Evolutionary conservation across 2,113 vertebrate genomes (phyloP), one percentile per base, ranked within the genome.

Genomic region (Python bivittatus): DNA sequence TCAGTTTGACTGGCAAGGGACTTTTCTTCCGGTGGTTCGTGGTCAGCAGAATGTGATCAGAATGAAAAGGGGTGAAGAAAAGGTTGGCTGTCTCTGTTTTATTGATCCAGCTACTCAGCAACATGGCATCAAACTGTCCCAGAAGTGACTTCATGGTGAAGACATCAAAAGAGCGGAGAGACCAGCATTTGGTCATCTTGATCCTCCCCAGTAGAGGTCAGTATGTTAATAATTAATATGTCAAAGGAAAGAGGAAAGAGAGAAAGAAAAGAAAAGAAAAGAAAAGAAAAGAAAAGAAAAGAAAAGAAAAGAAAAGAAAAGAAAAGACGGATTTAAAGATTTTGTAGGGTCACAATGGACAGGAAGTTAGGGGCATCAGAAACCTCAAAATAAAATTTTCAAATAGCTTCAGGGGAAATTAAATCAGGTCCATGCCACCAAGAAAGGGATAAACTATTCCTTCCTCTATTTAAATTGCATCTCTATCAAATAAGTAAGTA

Each of bases 121-220:
- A 29, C 4, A 79, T 57, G 56, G 57, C 87, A 58, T 17, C 3
- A 4, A 1, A 84, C 5, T 85, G 53, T 2, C 86, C 60, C 48
- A 3, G 6, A 94, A 93, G 38, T 1, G 44, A 0, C 0, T 2
- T 87, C 0, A 56, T 92, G 68, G 86, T 56, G 22, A 48, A 13
- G 15, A 85, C 88, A 94, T 20, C 38, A 17, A 54, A 84, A 68
- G 27, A 91, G 83, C 44, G 61, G 6, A 23, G 38, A 53, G 86
- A 85, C 88, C n/a, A 3, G 23, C 90, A 13, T 25, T 90, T 90
- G 86, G 93, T 95, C 94, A 93, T 94, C 57, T 90, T 92, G 91
- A 89, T n/a, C 72, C 85, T 96, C 91, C 93, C 96, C 96, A 97
- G 95, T 88, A 97, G 94, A 58, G 95, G 95, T 96, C 97, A 96